Conservation (phyloP, 2,888 invertebrate genomes). For the Taphrorychus bicolor region DNA sequence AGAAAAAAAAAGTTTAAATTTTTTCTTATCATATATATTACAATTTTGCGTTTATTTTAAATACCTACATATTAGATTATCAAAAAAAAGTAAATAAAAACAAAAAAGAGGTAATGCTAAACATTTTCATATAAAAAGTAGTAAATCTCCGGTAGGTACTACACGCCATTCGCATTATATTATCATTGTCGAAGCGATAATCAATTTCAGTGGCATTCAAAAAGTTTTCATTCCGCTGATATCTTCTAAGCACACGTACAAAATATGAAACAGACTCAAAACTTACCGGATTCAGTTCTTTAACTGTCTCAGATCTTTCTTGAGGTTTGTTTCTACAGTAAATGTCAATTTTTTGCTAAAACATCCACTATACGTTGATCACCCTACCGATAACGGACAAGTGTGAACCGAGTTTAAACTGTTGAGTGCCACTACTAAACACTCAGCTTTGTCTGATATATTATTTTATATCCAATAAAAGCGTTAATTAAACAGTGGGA, state of each 20-base stretch:
- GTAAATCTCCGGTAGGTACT: no score
- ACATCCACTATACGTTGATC: background rate
- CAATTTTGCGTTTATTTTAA: no score
- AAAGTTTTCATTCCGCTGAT: background rate
- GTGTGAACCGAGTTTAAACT: slow-evolving; percentile 19
- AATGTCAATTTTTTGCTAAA: no score
- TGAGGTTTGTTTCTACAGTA: no score
- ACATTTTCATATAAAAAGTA: no score
- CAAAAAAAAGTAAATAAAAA: no score
- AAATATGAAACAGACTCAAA: background rate
- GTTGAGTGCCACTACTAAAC: slow-evolving; percentile 35
- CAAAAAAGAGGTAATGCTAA: no score
- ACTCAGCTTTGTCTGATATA: slow-evolving; percentile 17
- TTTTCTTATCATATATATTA: no score
- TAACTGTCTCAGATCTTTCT: no score
- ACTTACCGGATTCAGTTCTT: background rate
- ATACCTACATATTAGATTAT: no score
- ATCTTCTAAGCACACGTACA: background rate
- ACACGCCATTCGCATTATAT: background rate
- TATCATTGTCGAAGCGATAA: background rate
- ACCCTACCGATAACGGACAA: background rate
- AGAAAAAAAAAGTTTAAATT: no score
- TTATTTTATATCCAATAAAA: slow-evolving; percentile 26
- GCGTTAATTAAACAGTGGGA: slow-evolving; percentile 23
- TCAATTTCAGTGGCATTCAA: slow-evolving; percentile 19